Evolutionary conservation across 23 tunicate genomes (phyloP).

Genomic region (Phallusia fumigata): DNA sequence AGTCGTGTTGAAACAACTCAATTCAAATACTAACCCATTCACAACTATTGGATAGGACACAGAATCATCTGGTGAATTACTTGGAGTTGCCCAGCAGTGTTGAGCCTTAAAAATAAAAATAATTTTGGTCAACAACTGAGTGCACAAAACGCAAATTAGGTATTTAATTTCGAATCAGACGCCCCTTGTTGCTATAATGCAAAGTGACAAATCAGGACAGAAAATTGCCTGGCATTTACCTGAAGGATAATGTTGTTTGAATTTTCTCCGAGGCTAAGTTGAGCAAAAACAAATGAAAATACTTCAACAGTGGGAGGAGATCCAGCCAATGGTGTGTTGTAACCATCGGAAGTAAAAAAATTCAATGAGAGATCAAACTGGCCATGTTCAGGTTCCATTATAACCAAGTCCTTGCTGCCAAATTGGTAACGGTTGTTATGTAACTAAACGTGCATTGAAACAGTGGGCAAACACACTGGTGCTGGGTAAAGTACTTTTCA

Average conservation of each 20-base stretch:
- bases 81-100: constrained; percentile 1
- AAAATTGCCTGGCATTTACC: not conserved
- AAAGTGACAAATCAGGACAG: too few species aligned
- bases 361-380: not conserved
- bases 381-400: not conserved
- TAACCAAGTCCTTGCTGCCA: not conserved
- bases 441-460: too few species aligned
- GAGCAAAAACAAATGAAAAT: not conserved
- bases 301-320: not conserved
- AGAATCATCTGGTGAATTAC: not conserved
- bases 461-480: too few species aligned
- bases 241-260: not conserved
- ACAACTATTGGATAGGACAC: not conserved
- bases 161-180: too few species aligned
- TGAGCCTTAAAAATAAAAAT: not conserved
- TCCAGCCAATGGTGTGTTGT: not conserved
- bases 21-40: not conserved
- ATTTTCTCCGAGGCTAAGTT: not conserved
- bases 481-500: too few species aligned
- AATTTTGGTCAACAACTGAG: too few species aligned
- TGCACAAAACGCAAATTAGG: too few species aligned
- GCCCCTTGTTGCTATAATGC: too few species aligned
- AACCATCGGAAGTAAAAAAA: not conserved
- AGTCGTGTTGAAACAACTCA: too few species aligned
- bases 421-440: not conserved